These are phyloP conservation scores for Ammodytes dubius DNA, from an alignment of 2,113 vertebrate genomes.

Conservation along the genomic window DNA sequence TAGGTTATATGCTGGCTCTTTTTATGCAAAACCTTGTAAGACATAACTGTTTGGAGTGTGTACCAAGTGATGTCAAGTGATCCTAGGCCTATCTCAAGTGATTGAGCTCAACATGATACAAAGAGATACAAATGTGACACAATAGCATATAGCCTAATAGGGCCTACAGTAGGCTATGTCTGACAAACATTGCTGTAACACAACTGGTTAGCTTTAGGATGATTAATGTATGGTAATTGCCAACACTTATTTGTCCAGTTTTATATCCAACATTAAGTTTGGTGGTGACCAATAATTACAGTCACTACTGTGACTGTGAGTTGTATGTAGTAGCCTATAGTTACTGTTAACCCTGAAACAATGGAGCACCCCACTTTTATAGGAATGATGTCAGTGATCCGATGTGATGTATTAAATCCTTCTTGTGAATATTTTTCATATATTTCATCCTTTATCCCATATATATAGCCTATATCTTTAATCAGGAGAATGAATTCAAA, in stretches of 20 bases:
- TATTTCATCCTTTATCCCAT: not conserved
- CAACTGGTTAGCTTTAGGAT: no score
- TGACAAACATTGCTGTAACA: no score
- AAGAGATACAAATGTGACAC: no score
- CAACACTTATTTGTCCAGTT: no score
- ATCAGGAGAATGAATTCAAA: not conserved
- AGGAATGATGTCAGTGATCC: not conserved
- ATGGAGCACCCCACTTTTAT: not conserved
- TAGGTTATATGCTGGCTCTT: not conserved
- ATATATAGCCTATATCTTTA: not conserved
- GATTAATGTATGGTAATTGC: no score
- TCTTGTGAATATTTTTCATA: no score
- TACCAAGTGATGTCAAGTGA: not conserved
- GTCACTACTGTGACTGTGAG: not conserved
- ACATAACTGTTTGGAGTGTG: not conserved
- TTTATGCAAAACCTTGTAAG: not conserved
- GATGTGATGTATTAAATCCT: not conserved
- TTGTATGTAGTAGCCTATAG: not conserved
- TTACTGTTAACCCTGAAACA: not conserved
- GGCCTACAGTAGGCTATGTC: no score
- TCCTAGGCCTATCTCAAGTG: no score
- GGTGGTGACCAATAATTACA: not conserved
- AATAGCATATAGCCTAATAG: no score
- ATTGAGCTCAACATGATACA: not conserved
- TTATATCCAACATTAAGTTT: not conserved